These are phyloP conservation scores for Orycteropus afer DNA, from an alignment of 2,113 vertebrate genomes.

Conservation along the genomic window DNA sequence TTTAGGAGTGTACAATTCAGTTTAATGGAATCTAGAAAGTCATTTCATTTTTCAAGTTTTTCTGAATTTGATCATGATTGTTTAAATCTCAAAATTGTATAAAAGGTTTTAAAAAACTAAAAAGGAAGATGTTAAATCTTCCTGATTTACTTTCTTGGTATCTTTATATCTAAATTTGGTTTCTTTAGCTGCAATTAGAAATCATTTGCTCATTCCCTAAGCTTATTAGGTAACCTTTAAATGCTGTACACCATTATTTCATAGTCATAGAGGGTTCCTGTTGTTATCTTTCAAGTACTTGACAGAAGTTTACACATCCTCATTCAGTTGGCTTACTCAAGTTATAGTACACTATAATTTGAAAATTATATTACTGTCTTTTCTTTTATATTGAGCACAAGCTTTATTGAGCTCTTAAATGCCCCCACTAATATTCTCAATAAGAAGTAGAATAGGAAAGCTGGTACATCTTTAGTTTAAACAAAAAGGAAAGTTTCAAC, in stretches of 20 bases:
- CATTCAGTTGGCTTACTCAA: not conserved
- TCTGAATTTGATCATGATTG: not conserved
- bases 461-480: not conserved
- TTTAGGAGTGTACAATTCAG: not conserved
- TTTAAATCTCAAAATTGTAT: not conserved
- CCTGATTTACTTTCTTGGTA: not conserved
- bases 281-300: not conserved
- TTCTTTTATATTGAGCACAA: not conserved
- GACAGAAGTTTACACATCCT: not conserved
- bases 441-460: not conserved
- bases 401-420: not conserved
- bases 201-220: not conserved
- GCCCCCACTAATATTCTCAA: not conserved
- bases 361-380: not conserved
- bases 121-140: not conserved
- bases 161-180: not conserved
- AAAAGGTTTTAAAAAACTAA: not conserved
- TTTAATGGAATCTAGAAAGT: not conserved
- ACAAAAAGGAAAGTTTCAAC: not conserved
- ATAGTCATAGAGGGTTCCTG: not conserved
- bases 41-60: not conserved
- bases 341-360: not conserved
- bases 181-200: not conserved
- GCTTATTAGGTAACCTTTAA: not conserved
- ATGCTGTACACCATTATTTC: not conserved